A percentile compares a stretch with the other conserved stretches of the same genome.
Conservation (phyloP, 35 echinoderm and acorn worm species). For the Ptychodera flava region DNA sequence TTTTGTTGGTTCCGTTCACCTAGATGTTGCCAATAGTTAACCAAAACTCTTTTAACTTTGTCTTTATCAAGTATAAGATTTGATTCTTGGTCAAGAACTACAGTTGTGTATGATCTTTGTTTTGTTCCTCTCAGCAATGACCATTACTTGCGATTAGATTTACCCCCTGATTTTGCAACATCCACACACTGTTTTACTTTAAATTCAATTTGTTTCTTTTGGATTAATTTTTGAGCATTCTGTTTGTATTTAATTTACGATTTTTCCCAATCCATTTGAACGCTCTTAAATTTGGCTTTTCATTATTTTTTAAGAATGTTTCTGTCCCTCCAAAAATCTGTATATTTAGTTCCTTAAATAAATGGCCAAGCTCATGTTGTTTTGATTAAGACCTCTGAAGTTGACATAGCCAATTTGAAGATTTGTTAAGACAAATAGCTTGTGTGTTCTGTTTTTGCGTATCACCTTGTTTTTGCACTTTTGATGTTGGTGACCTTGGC, state of each 20-base stretch:
- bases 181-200: background rate
- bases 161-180: background rate
- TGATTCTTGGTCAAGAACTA: conserved; percentile 1
- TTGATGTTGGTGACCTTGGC: background rate
- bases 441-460: background rate
- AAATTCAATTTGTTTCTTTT: background rate
- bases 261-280: conserved; percentile 34
- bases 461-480: background rate
- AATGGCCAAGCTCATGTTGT: conserved; percentile 4
- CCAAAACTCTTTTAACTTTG: background rate
- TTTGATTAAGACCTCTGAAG: conserved; percentile 16
- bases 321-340: conserved; percentile 15
- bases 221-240: background rate
- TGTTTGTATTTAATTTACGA: background rate
- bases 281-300: background rate
- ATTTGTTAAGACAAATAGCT: background rate
- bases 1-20: conserved; percentile 11
- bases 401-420: conserved; percentile 22
- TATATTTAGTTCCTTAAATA: conserved; percentile 12
- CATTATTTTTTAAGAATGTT: conserved; percentile 24
- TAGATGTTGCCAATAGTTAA: background rate
- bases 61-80: background rate
- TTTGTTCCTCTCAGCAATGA: background rate
- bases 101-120: background rate
- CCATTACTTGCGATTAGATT: background rate